phyloP scores from a whole-genome alignment of 2,797 vertebrate genomes.

The Anableps anableps region DNA sequence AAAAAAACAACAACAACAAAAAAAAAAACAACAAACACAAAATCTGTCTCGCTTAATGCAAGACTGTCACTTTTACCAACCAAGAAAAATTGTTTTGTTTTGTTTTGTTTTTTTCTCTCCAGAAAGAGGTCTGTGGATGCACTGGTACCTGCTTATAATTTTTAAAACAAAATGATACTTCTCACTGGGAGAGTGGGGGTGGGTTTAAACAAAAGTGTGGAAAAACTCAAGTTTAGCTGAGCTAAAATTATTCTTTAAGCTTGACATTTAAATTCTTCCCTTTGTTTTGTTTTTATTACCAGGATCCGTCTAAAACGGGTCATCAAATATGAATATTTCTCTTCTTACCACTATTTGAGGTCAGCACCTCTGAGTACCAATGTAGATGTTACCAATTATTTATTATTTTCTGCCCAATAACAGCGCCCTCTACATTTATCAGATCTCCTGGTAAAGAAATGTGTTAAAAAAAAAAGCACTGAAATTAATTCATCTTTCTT shows the following conservation, averaged over 20 bases:
- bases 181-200: background rate
- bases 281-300: background rate
- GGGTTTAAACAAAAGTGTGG: background rate
- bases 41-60: background rate
- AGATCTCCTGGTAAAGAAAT: background rate
- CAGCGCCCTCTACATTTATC: background rate
- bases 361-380: background rate
- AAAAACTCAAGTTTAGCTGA: background rate
- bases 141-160: background rate
- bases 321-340: background rate
- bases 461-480: background rate
- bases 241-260: background rate
- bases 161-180: background rate
- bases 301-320: background rate
- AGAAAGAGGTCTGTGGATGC: constrained; percentile 7
- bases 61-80: constrained; percentile 25
- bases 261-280: background rate
- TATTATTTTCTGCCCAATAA: background rate
- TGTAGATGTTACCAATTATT: background rate
- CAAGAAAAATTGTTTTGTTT: background rate
- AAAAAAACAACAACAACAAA: constrained; percentile 2
- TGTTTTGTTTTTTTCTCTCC: constrained; percentile 37
- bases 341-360: background rate
- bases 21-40: background rate
- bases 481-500: background rate